These are phyloP conservation scores for Gryon sp. DNA, from an alignment of 1,140 invertebrate genomes.

Conservation along the genomic window DNA sequence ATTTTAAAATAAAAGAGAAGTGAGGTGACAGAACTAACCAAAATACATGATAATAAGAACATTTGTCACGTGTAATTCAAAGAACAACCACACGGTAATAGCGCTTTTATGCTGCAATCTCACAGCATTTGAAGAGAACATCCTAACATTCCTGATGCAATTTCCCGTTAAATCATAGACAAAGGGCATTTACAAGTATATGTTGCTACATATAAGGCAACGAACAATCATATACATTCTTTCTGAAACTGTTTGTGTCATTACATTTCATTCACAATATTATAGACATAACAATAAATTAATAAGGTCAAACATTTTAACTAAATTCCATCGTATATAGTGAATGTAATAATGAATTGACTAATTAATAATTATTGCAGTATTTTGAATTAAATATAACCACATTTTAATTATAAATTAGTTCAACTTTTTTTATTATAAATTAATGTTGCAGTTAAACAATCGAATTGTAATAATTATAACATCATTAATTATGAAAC, in stretches of 20 bases:
- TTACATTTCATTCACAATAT: too few relatives aligned
- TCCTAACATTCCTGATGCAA: conserved; percentile 18
- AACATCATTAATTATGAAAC: conserved; percentile 10
- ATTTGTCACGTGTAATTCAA: conserved; percentile 65
- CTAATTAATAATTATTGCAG: too few relatives aligned
- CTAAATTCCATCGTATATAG: too few relatives aligned
- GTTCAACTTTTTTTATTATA: too few relatives aligned
- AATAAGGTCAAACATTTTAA: too few relatives aligned
- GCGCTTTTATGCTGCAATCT: conserved; percentile 73
- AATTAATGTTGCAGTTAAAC: too few relatives aligned
- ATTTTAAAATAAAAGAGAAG: conserved; percentile 42
- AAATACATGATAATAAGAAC: conserved; percentile 26
- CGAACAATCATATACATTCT: conserved; percentile 18
- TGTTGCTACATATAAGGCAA: too few relatives aligned
- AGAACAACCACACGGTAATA: conserved; percentile 71
- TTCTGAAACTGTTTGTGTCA: too few relatives aligned
- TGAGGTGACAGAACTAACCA: conserved; percentile 12
- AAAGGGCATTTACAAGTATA: conserved; percentile 69
- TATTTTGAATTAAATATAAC: too few relatives aligned
- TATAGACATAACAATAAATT: too few relatives aligned
- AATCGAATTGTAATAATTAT: conserved; percentile 8
- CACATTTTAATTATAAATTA: too few relatives aligned
- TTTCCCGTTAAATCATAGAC: conserved; percentile 60
- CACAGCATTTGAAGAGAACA: conserved; percentile 16
- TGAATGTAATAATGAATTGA: too few relatives aligned